Evolutionary conservation across 1,140 invertebrate genomes (phyloP).

Genomic region (Drosophila leontia): DNA sequence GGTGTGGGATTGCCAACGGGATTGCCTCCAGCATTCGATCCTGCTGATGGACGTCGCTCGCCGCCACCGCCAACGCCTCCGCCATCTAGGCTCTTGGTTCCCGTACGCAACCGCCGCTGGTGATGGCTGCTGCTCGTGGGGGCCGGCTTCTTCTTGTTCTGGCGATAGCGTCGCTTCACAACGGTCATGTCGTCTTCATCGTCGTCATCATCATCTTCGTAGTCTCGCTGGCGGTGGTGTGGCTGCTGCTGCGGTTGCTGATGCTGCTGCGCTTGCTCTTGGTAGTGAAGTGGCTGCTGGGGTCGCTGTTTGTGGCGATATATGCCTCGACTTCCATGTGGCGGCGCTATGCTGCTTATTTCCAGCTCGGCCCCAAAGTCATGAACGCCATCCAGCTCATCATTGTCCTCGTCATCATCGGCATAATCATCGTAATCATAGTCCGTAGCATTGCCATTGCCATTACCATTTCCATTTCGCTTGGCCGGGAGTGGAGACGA

Average conservation of each 20-base stretch:
- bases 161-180: slow-evolving; percentile 79
- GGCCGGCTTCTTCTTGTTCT: slow-evolving; percentile 77
- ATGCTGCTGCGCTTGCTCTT: slow-evolving; percentile 20
- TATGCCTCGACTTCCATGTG: slow-evolving; percentile 41
- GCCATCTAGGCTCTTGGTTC: slow-evolving; percentile 76
- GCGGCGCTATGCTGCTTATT: slow-evolving; percentile 61
- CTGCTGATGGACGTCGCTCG: slow-evolving; percentile 44
- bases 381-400: slow-evolving; percentile 67
- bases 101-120: slow-evolving; percentile 71
- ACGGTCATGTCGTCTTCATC: slow-evolving; percentile 72
- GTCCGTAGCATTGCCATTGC: slow-evolving; percentile 66
- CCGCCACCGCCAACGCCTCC: slow-evolving; percentile 16
- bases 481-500: slow-evolving; percentile 77
- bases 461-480: slow-evolving; percentile 49
- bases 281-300: slow-evolving; percentile 37
- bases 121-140: slow-evolving; percentile 61
- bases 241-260: slow-evolving; percentile 32
- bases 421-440: slow-evolving; percentile 76
- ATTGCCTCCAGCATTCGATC: slow-evolving; percentile 15
- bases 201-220: slow-evolving; percentile 75
- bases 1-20: slow-evolving; percentile 26
- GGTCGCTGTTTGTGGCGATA: slow-evolving; percentile 37
- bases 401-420: slow-evolving; percentile 74
- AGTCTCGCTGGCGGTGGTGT: slow-evolving; percentile 47
- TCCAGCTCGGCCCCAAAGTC: slow-evolving; percentile 67